phyloP scores from a whole-genome alignment of 2,888 invertebrate genomes.

The Drepana falcataria region DNA sequence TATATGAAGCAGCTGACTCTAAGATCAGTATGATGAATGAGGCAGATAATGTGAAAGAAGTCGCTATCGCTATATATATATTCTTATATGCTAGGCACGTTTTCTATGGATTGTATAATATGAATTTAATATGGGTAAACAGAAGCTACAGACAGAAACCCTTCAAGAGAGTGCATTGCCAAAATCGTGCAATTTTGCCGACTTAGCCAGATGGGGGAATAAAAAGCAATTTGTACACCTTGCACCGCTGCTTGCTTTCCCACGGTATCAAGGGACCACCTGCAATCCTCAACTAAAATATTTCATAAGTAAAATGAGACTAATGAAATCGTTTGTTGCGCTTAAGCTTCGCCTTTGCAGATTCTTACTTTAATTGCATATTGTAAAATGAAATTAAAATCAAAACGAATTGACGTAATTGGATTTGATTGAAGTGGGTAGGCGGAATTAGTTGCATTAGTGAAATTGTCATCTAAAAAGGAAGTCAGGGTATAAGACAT shows the following conservation, averaged over 20 bases:
- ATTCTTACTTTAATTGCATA: conserved; percentile 23
- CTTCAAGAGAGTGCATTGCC: conserved; percentile 34
- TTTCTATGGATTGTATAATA: no score
- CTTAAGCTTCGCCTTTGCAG: conserved; percentile 27
- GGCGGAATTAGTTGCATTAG: conserved; percentile 1
- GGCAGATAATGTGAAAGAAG: no score
- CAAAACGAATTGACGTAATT: conserved; percentile 20
- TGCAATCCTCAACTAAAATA: conserved; percentile 12
- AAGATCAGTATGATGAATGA: no score
- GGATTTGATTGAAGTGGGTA: conserved; percentile 18
- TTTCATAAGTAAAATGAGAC: conserved; percentile 23
- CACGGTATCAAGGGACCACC: conserved; percentile 36
- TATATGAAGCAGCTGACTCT: no score
- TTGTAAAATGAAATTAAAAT: conserved; percentile 18
- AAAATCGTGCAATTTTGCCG: conserved; percentile 40
- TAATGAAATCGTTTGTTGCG: conserved; percentile 35
- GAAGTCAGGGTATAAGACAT: no score
- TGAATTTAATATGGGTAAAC: no score
- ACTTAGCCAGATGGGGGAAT: conserved; percentile 7
- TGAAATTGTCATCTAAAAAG: not conserved
- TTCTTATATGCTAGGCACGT: no score
- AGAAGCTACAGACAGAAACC: no score
- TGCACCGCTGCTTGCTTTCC: conserved; percentile 40
- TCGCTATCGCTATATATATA: no score
- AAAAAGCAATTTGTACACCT: conserved; percentile 60